phyloP scores from a whole-genome alignment of 1,140 invertebrate genomes.

The Microvelia longipes region DNA sequence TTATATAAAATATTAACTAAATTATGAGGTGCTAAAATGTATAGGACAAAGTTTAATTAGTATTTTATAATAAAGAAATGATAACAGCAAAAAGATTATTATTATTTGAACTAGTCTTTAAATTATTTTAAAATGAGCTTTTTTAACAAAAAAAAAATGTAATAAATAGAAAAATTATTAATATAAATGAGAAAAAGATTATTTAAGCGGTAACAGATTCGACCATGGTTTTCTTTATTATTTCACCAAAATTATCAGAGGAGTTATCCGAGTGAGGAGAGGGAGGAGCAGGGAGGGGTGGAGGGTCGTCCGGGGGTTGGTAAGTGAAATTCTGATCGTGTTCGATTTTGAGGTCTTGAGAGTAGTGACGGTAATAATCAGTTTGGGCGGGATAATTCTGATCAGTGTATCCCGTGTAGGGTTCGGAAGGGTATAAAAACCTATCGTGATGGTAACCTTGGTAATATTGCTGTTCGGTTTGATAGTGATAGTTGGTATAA shows the following conservation, averaged over 20 bases:
- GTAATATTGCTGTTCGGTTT: neutral
- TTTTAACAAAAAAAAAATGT: too few relatives aligned
- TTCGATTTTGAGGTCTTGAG: neutral
- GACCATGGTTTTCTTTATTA: conserved; percentile 83
- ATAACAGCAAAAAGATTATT: too few relatives aligned
- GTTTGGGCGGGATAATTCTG: neutral
- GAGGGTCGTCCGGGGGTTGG: neutral
- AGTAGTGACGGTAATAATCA: neutral
- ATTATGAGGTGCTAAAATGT: too few relatives aligned
- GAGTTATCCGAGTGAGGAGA: conserved; percentile 33
- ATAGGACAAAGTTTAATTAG: too few relatives aligned
- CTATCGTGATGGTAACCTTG: neutral
- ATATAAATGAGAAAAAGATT: neutral
- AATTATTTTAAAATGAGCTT: too few relatives aligned
- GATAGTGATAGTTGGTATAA: neutral
- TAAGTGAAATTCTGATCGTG: neutral
- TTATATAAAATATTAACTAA: too few relatives aligned
- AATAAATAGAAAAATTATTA: too few relatives aligned
- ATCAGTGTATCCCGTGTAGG: neutral
- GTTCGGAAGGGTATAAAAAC: neutral
- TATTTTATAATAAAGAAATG: too few relatives aligned
- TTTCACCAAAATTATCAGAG: conserved; percentile 71
- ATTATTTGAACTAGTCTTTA: too few relatives aligned
- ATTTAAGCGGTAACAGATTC: conserved; percentile 68
- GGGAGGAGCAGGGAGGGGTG: conserved; percentile 7